These are phyloP conservation scores for Mnemiopsis leidyi DNA, from an alignment of 37 sponge, comb jelly and placozoan genomes.

Conservation along the genomic window DNA sequence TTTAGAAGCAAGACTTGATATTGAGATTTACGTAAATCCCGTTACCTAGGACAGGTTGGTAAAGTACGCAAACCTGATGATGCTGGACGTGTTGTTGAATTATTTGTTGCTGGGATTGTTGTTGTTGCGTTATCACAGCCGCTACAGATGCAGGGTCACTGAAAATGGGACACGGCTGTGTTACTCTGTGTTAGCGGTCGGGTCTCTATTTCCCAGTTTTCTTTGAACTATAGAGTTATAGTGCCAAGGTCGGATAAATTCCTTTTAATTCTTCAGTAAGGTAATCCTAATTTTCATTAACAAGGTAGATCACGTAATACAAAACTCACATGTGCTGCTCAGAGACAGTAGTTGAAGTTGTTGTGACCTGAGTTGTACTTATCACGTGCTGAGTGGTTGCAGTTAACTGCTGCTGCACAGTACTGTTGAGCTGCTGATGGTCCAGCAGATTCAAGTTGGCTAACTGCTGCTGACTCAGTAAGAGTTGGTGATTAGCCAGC, in stretches of 20 bases:
- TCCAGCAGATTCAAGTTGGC: slow-evolving; percentile 43
- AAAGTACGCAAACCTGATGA: not conserved
- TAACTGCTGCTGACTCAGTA: slow-evolving; percentile 42
- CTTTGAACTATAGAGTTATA: too few relatives aligned
- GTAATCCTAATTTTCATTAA: too few relatives aligned
- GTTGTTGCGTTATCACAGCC: not conserved
- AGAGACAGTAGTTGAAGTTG: not conserved
- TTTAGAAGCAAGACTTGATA: too few relatives aligned
- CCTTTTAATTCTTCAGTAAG: too few relatives aligned
- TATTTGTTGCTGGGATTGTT: not conserved
- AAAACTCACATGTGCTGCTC: not conserved
- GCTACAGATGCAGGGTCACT: not conserved
- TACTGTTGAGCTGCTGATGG: not conserved
- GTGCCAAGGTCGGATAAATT: too few relatives aligned
- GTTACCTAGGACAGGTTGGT: too few relatives aligned
- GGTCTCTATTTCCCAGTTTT: too few relatives aligned
- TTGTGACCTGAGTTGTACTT: not conserved
- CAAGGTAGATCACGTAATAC: too few relatives aligned
- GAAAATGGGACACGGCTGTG: too few relatives aligned
- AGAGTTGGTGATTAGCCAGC: slow-evolving; percentile 39
- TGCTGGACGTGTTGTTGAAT: not conserved
- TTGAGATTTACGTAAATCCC: too few relatives aligned
- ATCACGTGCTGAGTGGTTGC: slow-evolving; percentile 6
- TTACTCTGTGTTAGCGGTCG: too few relatives aligned
- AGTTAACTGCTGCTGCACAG: not conserved